Evolutionary conservation across 1,140 invertebrate genomes (phyloP), one percentile per base, ranked within the genome.

Genomic region (Carposina sasakii): DNA sequence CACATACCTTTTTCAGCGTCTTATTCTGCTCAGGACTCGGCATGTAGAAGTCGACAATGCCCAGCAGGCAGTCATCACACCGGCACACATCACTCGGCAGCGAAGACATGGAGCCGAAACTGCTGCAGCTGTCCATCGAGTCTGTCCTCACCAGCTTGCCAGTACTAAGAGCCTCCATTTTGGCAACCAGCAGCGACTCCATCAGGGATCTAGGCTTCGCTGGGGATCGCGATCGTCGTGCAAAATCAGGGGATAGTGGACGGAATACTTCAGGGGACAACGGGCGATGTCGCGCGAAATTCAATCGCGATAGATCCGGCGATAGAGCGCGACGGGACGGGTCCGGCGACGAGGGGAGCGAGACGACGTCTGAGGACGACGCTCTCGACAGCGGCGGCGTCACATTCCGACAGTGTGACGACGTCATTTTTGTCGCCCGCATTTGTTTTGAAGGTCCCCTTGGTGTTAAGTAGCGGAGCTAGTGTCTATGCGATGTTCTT

Each of bases 31-130:
- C 88, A 23, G 87, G 88, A 53, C 88, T 89, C 52, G 91, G 87
- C 42, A 90, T 88, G 62, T 90, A 90, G 41, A 89, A 81, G 84
- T 95, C 93, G 49, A 90, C 91, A 57, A 94, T 94, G 3, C 92
- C 93, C 49, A 95, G 85, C 24, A 95, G 77, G 55, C 93, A 95
- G 75, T 95, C 93, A 69, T 95, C 93, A 74, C 93, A 95, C 22
- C 90, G 85, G 73, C 93, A 95, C 36, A 93, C 89, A 59, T 94
- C 92, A 66, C 89, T 91, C 10, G 87, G 86, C 30, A 89, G 59
- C 2, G 91, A 92, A 47, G 87, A 88, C 60, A 89, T 86, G 2
- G 90, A 91, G 16, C 91, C 90, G 46, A 92, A 87, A 59, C 92
- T 93, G 60, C 90, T 90, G 54, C 91, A 90, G 49, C 92, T 93